phyloP scores from a whole-genome alignment of 1,140 invertebrate species.

The Paraescarpia echinospica region DNA sequence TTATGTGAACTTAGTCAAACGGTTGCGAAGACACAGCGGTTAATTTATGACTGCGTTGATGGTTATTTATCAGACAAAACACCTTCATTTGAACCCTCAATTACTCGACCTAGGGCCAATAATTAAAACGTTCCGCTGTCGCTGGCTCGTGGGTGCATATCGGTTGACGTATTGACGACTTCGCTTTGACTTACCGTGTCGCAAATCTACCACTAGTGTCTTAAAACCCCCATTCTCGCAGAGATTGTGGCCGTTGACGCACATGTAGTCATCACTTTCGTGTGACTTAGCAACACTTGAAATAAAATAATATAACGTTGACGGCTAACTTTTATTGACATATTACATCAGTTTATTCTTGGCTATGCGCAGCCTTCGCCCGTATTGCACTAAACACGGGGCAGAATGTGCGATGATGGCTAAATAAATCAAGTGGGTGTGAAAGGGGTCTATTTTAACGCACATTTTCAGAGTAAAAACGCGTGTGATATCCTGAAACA shows the following conservation, averaged over 20 bases:
- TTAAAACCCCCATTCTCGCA: background rate
- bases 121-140: background rate
- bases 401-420: background rate
- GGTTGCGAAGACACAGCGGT: background rate
- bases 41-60: background rate
- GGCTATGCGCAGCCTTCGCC: background rate
- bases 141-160: background rate
- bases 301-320: background rate
- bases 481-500: too few species aligned
- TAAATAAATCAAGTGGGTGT: too few species aligned
- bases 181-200: background rate
- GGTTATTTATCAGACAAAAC: background rate
- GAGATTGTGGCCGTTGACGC: background rate
- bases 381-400: too few species aligned
- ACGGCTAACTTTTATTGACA: background rate
- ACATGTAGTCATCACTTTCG: background rate
- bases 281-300: background rate
- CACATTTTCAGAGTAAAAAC: too few species aligned
- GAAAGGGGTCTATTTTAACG: too few species aligned
- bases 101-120: background rate
- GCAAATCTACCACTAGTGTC: background rate
- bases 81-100: background rate
- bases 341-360: background rate
- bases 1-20: background rate
- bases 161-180: background rate